Base-by-base conservation (phyloP, 2,797 vertebrate genomes). In the Thunnus albacares region DNA sequence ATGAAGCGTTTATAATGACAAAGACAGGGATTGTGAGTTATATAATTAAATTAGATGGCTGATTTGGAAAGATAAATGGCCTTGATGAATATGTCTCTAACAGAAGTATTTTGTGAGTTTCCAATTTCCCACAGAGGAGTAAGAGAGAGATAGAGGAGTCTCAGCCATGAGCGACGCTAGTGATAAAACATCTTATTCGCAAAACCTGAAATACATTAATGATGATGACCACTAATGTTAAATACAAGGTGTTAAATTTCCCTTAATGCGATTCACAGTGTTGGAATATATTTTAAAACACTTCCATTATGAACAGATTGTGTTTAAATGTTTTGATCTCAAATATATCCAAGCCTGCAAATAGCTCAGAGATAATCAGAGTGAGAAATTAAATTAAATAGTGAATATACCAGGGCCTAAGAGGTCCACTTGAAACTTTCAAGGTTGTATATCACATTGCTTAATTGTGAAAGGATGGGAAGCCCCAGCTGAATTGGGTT, bases 401-500 rank as follows among this genome's bases (percentile, higher is more conserved):
- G 75, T 78, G 57, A 79, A 75, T 76, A 67, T 22, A n/a, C 55
- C 14, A 38, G 53, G 52, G 63, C 61, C 58, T 64, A 28, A 26
- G 52, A 35, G 58, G 60, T 53, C 60, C 35, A 52, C 38, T 55
- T 60, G 15, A 71, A 71, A 82, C 49, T 18, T 58, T 66, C 60
- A 88, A 88, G 78, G 79, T 76, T 86, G 58, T 74, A 57, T 79
- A 75, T 88, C 58, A 26, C 38, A 56, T 84, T 84, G 82, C 82
- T 83, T 89, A 79, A 91, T 87, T 89, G 81, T 85, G 68, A 82
- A 64, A 75, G 67, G 83, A 91, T 75, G 81, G 84, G 83, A 83
- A 85, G 87, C 86, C 82, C 81, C 91, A 89, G 94, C 90, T 90
- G 90, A 87, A 73, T 91, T 82, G 26, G 71, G 88, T 91, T 93